phyloP scores from a whole-genome alignment of 2,888 invertebrate species.

The Plemyria rubiginata region DNA sequence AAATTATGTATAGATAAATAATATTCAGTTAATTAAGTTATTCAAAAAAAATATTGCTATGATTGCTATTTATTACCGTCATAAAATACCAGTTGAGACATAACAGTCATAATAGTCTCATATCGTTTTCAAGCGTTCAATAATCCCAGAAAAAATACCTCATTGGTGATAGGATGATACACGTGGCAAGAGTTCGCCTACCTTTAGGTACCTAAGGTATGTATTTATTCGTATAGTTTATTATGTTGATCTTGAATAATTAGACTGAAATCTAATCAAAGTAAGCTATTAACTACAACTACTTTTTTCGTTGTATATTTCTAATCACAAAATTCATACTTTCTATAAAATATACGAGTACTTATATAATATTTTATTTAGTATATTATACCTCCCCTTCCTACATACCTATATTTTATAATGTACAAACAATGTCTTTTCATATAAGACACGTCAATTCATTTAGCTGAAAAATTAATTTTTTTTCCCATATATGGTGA shows the following conservation, averaged over 20 bases:
- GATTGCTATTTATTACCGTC: constrained; percentile 1
- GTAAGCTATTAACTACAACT: too few species aligned
- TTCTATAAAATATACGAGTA: too few species aligned
- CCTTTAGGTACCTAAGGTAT: constrained; percentile 12
- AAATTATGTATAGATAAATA: background rate
- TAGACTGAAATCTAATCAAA: too few species aligned
- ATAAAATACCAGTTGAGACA: constrained; percentile 15
- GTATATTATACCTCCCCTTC: too few species aligned
- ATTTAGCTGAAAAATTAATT: too few species aligned
- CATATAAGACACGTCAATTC: too few species aligned
- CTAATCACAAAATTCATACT: too few species aligned
- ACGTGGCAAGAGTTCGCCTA: constrained; percentile 30
- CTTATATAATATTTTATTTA: too few species aligned
- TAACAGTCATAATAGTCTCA: constrained; percentile 10
- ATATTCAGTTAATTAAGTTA: background rate
- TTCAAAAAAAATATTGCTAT: background rate
- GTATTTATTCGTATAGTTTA: constrained; percentile 2
- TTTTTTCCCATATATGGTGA: too few species aligned
- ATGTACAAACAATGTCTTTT: too few species aligned
- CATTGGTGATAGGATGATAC: constrained; percentile 28
- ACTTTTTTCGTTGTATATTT: too few species aligned
- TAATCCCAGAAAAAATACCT: constrained; percentile 21
- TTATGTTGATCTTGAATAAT: background rate
- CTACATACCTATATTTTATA: too few species aligned
- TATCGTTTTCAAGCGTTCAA: constrained; percentile 22